Percentiles rank a stretch among this genome's conserved stretches.
Conservation (phyloP, 2,113 vertebrate genomes). For the Phalacrocorax aristotelis region DNA sequence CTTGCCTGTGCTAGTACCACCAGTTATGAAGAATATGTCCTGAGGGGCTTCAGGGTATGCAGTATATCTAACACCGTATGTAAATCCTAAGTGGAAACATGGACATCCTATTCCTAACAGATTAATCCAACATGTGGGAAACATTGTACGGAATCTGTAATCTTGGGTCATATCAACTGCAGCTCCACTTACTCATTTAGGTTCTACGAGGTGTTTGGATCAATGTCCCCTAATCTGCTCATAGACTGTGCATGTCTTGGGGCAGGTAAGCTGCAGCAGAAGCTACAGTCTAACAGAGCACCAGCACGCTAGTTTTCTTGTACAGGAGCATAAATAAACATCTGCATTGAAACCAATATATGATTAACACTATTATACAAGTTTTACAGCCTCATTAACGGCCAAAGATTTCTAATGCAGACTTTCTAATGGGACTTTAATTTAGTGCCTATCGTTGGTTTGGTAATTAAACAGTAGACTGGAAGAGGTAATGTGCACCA, state of each 20-base stretch:
- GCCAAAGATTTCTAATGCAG: not conserved
- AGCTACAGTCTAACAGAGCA: not conserved
- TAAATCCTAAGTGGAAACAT: not conserved
- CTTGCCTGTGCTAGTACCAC: not conserved
- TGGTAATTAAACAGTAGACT: not conserved
- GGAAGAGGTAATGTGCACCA: rapidly evolving
- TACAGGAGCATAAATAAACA: not conserved
- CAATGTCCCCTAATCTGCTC: not conserved
- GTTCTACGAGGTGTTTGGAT: not conserved
- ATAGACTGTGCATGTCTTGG: not conserved
- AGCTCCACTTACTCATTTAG: not conserved
- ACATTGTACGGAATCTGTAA: not conserved
- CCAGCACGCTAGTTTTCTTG: not conserved
- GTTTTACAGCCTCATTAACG: not conserved
- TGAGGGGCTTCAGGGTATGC: not conserved
- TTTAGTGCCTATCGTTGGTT: not conserved
- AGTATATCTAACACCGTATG: not conserved
- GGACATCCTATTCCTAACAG: not conserved
- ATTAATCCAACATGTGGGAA: not conserved
- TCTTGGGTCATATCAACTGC: not conserved
- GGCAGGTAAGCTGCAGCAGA: not conserved
- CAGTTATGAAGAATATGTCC: not conserved
- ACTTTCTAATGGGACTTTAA: not conserved
- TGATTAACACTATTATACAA: not conserved
- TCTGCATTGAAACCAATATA: not conserved